Percentiles rank a stretch among this genome's conserved stretches.
Conservation (phyloP, 2,888 invertebrate species). For the Chloroclysta siterata region DNA sequence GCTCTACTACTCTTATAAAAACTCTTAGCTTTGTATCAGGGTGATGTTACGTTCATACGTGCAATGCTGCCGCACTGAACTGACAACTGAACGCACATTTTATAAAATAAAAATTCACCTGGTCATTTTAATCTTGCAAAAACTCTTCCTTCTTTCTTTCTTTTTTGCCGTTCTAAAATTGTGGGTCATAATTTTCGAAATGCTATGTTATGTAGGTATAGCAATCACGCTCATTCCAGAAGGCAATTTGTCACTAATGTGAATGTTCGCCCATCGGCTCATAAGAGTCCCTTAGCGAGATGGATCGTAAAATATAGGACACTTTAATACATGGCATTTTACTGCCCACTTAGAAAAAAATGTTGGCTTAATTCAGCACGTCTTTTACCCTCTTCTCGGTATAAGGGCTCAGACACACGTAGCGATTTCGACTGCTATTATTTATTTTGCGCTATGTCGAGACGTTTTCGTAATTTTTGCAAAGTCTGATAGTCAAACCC, state of each 20-base stretch:
- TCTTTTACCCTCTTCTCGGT: slow-evolving; percentile 65
- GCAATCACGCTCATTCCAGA: slow-evolving; percentile 26
- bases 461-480: not conserved
- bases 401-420: slow-evolving; percentile 45
- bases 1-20: too few relatives aligned
- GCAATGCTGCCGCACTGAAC: too few relatives aligned
- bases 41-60: too few relatives aligned
- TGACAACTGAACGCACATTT: not conserved
- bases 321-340: slow-evolving; percentile 78
- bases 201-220: not conserved
- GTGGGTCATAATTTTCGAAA: not conserved
- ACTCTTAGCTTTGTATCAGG: not conserved
- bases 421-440: not conserved
- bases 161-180: too few relatives aligned
- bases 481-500: too few relatives aligned
- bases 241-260: slow-evolving; percentile 76
- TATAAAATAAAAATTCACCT: not conserved
- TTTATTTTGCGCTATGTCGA: not conserved
- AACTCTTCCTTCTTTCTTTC: too few relatives aligned
- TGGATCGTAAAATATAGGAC: slow-evolving; percentile 82
- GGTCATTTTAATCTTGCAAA: too few relatives aligned
- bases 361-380: slow-evolving; percentile 80
- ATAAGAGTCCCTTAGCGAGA: slow-evolving; percentile 71
- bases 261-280: slow-evolving; percentile 64
- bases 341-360: slow-evolving; percentile 82